These are phyloP conservation scores for Xestia sexstrigata DNA, from an alignment of 2,888 invertebrate genomes.

Conservation along the genomic window DNA sequence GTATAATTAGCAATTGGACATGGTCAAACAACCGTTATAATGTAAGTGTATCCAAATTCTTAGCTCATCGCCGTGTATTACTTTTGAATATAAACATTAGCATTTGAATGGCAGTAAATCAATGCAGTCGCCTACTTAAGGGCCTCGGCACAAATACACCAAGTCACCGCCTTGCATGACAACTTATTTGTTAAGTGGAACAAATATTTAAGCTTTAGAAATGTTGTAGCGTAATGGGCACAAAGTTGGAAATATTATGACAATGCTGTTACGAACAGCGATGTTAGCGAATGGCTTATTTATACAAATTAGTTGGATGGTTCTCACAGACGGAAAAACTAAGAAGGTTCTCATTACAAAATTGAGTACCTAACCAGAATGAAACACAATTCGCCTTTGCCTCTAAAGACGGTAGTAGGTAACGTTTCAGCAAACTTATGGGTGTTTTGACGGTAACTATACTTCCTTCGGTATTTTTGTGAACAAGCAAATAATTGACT, in stretches of 20 bases:
- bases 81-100: conserved; percentile 69
- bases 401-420: background rate
- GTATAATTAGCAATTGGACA: conserved; percentile 69
- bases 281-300: conserved; percentile 36
- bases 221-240: conserved; percentile 28
- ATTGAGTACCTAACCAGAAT: conserved; percentile 12
- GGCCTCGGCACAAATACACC: conserved; percentile 57
- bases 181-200: conserved; percentile 59
- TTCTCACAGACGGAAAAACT: conserved; percentile 24
- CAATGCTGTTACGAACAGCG: conserved; percentile 30
- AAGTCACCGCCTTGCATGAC: conserved; percentile 55
- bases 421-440: too few relatives aligned
- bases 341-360: background rate
- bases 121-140: conserved; percentile 60
- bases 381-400: background rate
- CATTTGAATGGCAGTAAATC: conserved; percentile 65
- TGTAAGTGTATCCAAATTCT: conserved; percentile 71
- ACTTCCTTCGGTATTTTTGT: background rate
- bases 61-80: conserved; percentile 61
- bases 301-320: conserved; percentile 35
- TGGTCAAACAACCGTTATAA: conserved; percentile 73
- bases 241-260: conserved; percentile 48
- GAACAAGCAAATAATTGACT: background rate
- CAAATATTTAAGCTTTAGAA: conserved; percentile 58
- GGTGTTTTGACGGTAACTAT: background rate